A percentile compares a stretch with the other conserved stretches of the same genome.
phyloP scores from a whole-genome alignment of 2,113 vertebrate genomes.

The Argyrosomus japonicus region DNA sequence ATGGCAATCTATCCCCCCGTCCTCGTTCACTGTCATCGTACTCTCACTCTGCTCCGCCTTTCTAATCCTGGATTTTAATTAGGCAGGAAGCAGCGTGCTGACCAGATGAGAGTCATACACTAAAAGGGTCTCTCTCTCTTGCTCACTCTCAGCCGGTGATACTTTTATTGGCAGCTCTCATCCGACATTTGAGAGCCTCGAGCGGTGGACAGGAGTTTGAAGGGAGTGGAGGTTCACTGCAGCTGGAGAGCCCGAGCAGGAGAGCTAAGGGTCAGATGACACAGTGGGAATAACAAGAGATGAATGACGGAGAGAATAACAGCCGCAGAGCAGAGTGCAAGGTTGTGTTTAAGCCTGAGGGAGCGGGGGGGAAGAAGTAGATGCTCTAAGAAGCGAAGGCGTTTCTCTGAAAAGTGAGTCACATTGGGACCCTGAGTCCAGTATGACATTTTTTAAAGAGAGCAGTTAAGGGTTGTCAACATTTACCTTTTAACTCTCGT shows the following conservation, averaged over 20 bases:
- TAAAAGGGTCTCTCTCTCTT: constrained; percentile 20
- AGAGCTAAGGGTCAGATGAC: constrained; percentile 44
- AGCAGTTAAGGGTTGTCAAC: constrained; percentile 45
- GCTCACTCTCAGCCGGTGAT: constrained; percentile 3
- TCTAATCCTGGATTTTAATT: constrained; percentile 51
- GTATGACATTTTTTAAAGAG: constrained; percentile 40
- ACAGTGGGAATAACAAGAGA: constrained; percentile 39
- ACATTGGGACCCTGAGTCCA: constrained; percentile 16
- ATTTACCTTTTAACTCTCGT: constrained; percentile 29
- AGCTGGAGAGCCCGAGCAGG: constrained; percentile 16
- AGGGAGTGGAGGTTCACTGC: constrained; percentile 42
- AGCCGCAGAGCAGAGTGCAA: constrained; percentile 33
- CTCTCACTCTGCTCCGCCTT: constrained; percentile 14
- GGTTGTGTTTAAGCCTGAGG: constrained; percentile 38
- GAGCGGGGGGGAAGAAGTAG: constrained; percentile 6
- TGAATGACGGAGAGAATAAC: constrained; percentile 30
- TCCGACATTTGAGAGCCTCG: constrained; percentile 41
- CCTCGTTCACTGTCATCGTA: not conserved
- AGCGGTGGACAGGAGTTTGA: constrained; percentile 32
- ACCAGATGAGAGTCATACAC: constrained; percentile 43
- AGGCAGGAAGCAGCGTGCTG: not conserved
- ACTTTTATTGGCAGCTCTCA: constrained; percentile 65
- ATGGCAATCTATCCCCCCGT: not conserved
- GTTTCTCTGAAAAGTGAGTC: constrained; percentile 20
- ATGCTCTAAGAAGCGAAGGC: constrained; percentile 19